Evolutionary conservation across 2,797 vertebrate species (phyloP).

Genomic region (Paedocypris micromegethes): DNA sequence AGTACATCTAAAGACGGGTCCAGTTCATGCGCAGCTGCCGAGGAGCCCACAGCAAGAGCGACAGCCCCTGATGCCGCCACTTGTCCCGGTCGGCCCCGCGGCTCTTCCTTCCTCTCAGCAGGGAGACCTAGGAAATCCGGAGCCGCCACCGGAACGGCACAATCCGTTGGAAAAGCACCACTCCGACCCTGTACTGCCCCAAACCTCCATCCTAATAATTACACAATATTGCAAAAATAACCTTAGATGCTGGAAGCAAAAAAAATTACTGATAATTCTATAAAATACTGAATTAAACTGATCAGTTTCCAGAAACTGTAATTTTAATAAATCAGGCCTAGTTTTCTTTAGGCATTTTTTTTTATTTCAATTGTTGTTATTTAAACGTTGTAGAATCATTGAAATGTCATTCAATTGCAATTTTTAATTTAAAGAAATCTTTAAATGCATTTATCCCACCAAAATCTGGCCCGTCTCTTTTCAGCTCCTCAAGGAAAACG

Average conservation of each 20-base stretch:
- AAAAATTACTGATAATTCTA: background rate
- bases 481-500: slow-evolving; percentile 87
- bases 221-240: too few species aligned
- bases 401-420: too few species aligned
- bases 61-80: slow-evolving; percentile 74
- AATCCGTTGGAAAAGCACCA: slow-evolving; percentile 78
- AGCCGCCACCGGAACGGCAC: slow-evolving; percentile 77
- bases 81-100: slow-evolving; percentile 69
- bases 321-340: too few species aligned
- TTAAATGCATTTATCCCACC: slow-evolving; percentile 67
- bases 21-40: slow-evolving; percentile 79
- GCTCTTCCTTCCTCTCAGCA: slow-evolving; percentile 70
- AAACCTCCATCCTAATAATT: slow-evolving; percentile 85
- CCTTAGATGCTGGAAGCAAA: too few species aligned
- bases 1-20: slow-evolving; percentile 80
- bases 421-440: too few species aligned
- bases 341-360: too few species aligned
- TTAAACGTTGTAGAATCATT: too few species aligned
- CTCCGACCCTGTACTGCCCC: slow-evolving; percentile 82
- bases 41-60: slow-evolving; percentile 81
- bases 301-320: too few species aligned
- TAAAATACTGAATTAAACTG: too few species aligned
- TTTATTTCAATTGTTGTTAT: too few species aligned
- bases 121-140: slow-evolving; percentile 86
- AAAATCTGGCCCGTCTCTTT: slow-evolving; percentile 83